Evolutionary conservation across 2,113 vertebrate genomes (phyloP), one percentile per base, ranked within the genome.

Genomic region (Psilopogon haemacephalus): DNA sequence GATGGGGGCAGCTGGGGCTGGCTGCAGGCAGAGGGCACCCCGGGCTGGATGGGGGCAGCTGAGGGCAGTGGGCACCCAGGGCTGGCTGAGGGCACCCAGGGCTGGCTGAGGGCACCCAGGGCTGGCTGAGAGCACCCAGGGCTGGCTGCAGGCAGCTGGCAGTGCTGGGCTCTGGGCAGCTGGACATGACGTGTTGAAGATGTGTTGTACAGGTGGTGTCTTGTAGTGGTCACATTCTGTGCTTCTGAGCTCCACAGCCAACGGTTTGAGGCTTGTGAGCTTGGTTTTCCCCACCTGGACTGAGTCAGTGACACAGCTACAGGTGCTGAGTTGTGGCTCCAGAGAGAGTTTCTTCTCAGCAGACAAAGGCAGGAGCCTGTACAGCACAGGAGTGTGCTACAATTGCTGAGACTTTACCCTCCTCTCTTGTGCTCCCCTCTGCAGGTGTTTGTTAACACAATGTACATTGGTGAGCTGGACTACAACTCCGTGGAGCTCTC

Each of bases 371-470:
- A 44, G 78, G 54, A 74, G 10, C 55, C 24, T 46, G 3, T 28
- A 24, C 69, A 67, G 65, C 52, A 38, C 13, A 11, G 2, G 44
- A 18, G 11, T 5, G 0, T 26, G 63, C 33, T 32, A 1, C 5
- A 23, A 73, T 0, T 70, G 72, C 32, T 74, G 75, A 71, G 71
- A 48, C 44, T 37, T 19, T 55, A 26, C 33, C 78, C 32, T 82
- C 73, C 12, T 71, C 23, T 42, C 8, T 20, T 89, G 26, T 94
- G 63, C 73, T 96, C 65, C 58, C 63, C 71, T 77, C 79, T 97
- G 30, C 96, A 99, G 99, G 98, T 99, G 35, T 99, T 99, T 97
- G 96, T 99, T 70, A 98, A 99, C 96, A 98, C 96, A 58, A 95
- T 94, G 82, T 98, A 98, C n/a, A 96, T 99, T 55, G 99, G 99